Evolutionary conservation across 1,140 invertebrate genomes (phyloP).

Genomic region (Procambarus clarkii): DNA sequence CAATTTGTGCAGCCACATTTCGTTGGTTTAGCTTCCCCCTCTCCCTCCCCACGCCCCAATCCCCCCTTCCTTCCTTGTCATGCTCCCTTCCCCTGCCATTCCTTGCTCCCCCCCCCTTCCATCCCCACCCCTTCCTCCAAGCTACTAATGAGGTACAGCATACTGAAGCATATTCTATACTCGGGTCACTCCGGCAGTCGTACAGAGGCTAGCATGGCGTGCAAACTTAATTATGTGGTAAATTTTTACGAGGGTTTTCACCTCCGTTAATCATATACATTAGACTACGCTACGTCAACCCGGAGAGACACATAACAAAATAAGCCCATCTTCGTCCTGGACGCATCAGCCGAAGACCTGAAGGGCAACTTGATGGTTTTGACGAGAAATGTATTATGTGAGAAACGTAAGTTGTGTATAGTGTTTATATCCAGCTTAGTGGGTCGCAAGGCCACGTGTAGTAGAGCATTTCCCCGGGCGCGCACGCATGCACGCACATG

Average conservation of each 20-base stretch:
- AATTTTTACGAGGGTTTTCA: not conserved
- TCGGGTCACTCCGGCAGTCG: not conserved
- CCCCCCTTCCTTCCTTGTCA: too few relatives aligned
- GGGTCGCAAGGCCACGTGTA: too few relatives aligned
- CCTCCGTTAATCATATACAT: not conserved
- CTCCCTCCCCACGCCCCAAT: not conserved
- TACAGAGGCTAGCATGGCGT: not conserved
- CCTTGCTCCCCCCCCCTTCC: too few relatives aligned
- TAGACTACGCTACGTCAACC: not conserved
- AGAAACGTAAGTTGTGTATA: too few relatives aligned
- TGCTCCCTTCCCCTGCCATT: too few relatives aligned
- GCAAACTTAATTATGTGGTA: not conserved
- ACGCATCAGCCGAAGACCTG: not conserved
- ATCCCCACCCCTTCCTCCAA: not conserved
- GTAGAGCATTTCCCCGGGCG: too few relatives aligned
- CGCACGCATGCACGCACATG: too few relatives aligned
- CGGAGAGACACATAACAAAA: not conserved
- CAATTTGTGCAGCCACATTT: conserved; percentile 3
- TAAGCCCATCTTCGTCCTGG: not conserved
- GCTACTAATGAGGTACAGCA: not conserved
- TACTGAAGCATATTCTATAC: not conserved
- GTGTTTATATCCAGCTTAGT: too few relatives aligned
- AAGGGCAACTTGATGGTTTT: too few relatives aligned
- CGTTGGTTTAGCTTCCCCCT: not conserved
- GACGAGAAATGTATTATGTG: too few relatives aligned